These are phyloP conservation scores for Umimayanthus kanabou DNA, from an alignment of 92 coral and sea anemone genomes.

Conservation along the genomic window DNA sequence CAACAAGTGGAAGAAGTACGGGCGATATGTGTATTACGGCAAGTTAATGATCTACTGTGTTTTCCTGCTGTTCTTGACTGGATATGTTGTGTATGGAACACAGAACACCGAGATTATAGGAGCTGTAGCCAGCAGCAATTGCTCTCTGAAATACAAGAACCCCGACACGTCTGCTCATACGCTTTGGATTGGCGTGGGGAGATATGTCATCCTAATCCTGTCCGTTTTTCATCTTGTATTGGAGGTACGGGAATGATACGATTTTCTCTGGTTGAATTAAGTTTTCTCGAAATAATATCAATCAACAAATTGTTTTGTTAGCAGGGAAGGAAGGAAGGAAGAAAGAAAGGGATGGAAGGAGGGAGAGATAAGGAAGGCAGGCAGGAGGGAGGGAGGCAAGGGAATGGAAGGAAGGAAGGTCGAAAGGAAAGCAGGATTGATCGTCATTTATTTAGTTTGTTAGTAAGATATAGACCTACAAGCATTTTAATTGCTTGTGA, in stretches of 20 bases:
- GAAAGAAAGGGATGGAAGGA: too few relatives aligned
- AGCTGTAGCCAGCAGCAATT: conserved; percentile 17
- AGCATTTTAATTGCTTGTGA: too few relatives aligned
- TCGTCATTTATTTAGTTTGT: too few relatives aligned
- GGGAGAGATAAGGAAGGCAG: too few relatives aligned
- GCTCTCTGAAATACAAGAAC: conserved; percentile 2
- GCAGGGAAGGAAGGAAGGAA: too few relatives aligned
- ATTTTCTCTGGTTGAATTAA: not conserved
- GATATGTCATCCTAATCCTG: conserved; percentile 65
- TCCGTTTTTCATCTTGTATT: conserved; percentile 74
- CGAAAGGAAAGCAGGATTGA: too few relatives aligned
- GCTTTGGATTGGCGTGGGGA: conserved; percentile 74
- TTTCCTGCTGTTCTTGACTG: conserved; percentile 83
- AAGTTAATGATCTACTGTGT: conserved; percentile 74
- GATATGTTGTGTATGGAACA: conserved; percentile 71
- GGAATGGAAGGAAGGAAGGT: too few relatives aligned
- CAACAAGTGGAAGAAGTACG: conserved; percentile 87
- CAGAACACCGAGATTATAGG: conserved; percentile 29
- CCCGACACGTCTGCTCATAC: conserved; percentile 49
- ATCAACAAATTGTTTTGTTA: too few relatives aligned
- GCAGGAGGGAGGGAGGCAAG: too few relatives aligned
- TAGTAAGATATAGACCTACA: too few relatives aligned
- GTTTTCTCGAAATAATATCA: not conserved
- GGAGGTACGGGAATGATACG: conserved; percentile 64
- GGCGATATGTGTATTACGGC: conserved; percentile 81